These are phyloP conservation scores for Sylvietta virens DNA, from an alignment of 2,113 vertebrate species.

Conservation along the genomic window DNA sequence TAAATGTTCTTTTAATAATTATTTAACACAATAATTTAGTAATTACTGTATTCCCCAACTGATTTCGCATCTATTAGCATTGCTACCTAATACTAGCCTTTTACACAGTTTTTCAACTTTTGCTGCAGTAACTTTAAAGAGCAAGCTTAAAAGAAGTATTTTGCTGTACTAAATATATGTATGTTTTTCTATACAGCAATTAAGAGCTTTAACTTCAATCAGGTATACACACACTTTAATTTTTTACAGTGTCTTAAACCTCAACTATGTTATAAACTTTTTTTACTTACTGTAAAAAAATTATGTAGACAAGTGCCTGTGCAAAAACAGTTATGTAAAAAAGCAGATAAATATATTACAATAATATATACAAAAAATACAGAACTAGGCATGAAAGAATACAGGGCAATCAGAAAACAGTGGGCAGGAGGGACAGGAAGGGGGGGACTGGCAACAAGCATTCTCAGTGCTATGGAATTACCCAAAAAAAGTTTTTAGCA, in stretches of 20 bases:
- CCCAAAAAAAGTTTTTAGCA: neutral
- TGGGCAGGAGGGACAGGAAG: accelerated
- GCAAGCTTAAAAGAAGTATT: neutral
- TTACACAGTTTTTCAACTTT: neutral
- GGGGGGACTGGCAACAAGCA: neutral
- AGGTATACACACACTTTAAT: neutral
- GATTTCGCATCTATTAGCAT: neutral
- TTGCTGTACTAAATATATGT: neutral
- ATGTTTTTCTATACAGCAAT: neutral
- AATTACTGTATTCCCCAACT: neutral
- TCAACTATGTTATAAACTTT: neutral
- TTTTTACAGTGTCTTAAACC: neutral
- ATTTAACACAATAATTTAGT: neutral
- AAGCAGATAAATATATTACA: neutral
- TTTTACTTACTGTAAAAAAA: neutral
- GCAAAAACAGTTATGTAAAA: neutral
- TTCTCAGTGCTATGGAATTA: neutral
- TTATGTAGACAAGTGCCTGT: neutral
- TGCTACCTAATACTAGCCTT: neutral
- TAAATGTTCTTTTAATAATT: neutral
- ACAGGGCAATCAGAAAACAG: neutral
- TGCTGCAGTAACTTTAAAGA: neutral
- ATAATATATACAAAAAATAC: neutral
- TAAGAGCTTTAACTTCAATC: neutral
- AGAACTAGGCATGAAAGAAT: neutral